A percentile compares a stretch with the other conserved stretches of the same genome.
phyloP scores from a whole-genome alignment of 2,888 invertebrate species.

The Nematopogon swammerdamellus region DNA sequence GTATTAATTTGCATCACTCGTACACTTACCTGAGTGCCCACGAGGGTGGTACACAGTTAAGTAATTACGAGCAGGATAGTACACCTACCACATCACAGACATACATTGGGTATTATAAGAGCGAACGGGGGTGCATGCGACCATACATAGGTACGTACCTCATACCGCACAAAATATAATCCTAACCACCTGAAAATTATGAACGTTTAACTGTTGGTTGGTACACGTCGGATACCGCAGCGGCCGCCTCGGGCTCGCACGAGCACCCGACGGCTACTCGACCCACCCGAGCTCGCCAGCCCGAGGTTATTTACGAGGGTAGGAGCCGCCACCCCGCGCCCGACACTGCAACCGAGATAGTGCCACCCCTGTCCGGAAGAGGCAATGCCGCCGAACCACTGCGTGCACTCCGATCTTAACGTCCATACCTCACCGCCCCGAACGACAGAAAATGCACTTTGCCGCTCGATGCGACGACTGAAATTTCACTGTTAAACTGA shows the following conservation, averaged over 20 bases:
- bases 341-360: slow-evolving; percentile 48
- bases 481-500: slow-evolving; percentile 9
- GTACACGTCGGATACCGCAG: slow-evolving; percentile 57
- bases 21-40: no score
- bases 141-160: no score
- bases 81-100: no score
- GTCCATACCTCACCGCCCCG: not conserved
- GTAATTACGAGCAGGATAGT: no score
- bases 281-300: slow-evolving; percentile 57
- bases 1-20: no score
- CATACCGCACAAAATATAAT: no score
- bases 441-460: not conserved
- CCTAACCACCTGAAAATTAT: slow-evolving; percentile 57
- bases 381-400: slow-evolving; percentile 29
- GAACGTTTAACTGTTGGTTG: slow-evolving; percentile 58
- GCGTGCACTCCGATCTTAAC: slow-evolving; percentile 19
- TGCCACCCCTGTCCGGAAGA: slow-evolving; percentile 50
- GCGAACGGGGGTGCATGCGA: no score
- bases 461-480: slow-evolving; percentile 14
- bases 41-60: no score
- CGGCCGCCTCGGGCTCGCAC: slow-evolving; percentile 55
- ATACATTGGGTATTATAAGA: no score
- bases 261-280: no score
- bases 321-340: slow-evolving; percentile 21
- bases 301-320: slow-evolving; percentile 52